Conservation (phyloP, 2,888 invertebrate genomes). For the Sepioteuthis lessoniana region DNA sequence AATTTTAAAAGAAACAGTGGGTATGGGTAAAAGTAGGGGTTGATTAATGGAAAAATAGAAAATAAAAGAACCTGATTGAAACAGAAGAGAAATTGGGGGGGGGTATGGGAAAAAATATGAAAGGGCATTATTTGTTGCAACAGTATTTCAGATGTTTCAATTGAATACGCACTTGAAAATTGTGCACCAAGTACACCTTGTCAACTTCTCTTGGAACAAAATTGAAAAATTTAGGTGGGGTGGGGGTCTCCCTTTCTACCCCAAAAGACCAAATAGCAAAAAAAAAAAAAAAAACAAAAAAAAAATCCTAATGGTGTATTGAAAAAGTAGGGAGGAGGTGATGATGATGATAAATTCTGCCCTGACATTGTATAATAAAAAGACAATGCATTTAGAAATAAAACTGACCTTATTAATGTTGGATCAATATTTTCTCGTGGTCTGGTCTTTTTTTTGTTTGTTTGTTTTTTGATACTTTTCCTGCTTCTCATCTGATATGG, state of each 20-base stretch:
- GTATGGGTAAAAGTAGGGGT: background rate
- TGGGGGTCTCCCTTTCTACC: too few species aligned
- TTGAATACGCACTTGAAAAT: background rate
- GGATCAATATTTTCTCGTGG: background rate
- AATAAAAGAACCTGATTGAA: background rate
- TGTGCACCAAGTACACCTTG: background rate
- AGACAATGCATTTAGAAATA: background rate
- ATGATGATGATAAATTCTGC: background rate
- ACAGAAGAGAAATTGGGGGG: background rate
- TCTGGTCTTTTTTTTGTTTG: too few species aligned
- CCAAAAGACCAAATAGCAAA: background rate
- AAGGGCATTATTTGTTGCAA: background rate
- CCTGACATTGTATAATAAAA: background rate
- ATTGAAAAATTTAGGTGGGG: background rate
- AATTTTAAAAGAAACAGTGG: background rate
- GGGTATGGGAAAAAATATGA: background rate
- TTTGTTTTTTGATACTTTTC: too few species aligned
- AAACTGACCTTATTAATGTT: constrained; percentile 33
- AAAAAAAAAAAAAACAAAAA: background rate
- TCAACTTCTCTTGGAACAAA: background rate
- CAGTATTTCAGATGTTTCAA: background rate
- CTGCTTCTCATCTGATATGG: too few species aligned
- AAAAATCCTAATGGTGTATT: background rate
- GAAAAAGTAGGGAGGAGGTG: background rate
- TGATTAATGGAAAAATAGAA: background rate